A percentile compares a stretch with the other conserved stretches of the same genome.
Evolutionary conservation across 2,113 vertebrate species (phyloP).

Genomic region (Cynopterus brachyotis): DNA sequence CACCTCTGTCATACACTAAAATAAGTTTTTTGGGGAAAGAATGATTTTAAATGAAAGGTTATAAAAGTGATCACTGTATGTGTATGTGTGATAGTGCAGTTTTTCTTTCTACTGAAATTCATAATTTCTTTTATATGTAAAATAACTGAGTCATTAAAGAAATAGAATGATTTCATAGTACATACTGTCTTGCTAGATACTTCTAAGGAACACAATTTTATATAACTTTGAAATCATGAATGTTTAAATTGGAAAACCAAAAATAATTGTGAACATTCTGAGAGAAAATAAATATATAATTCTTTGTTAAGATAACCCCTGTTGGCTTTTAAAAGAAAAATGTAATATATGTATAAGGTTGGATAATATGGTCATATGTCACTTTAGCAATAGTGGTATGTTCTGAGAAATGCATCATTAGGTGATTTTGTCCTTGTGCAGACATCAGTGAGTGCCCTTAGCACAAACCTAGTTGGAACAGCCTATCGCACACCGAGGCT

Average conservation of each 20-base stretch:
- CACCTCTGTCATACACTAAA: slow-evolving; percentile 20
- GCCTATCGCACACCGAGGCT: not conserved
- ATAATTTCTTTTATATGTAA: slow-evolving; percentile 69
- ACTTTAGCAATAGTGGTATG: not conserved
- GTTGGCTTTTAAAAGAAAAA: not conserved
- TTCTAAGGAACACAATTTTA: slow-evolving; percentile 49
- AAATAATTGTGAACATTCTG: slow-evolving; percentile 64
- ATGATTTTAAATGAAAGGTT: slow-evolving; percentile 54
- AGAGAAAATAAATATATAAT: slow-evolving; percentile 68
- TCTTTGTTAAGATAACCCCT: not conserved
- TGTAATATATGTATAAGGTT: not conserved
- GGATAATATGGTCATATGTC: not conserved
- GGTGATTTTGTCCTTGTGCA: not conserved
- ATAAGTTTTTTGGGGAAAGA: slow-evolving; percentile 66
- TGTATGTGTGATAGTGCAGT: slow-evolving; percentile 47
- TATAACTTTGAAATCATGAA: slow-evolving; percentile 53
- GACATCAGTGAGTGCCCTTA: too few relatives aligned
- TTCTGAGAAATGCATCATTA: not conserved
- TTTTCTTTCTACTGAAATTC: slow-evolving; percentile 60
- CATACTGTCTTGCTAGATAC: slow-evolving; percentile 51
- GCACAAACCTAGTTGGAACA: not conserved
- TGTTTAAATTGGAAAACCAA: slow-evolving; percentile 63
- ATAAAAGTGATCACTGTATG: slow-evolving; percentile 75
- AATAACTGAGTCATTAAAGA: slow-evolving; percentile 61
- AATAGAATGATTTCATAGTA: slow-evolving; percentile 45